A percentile compares a stretch with the other conserved stretches of the same genome.
Evolutionary conservation across 1,140 invertebrate genomes (phyloP).

Genomic region (Lepidurus couesii): DNA sequence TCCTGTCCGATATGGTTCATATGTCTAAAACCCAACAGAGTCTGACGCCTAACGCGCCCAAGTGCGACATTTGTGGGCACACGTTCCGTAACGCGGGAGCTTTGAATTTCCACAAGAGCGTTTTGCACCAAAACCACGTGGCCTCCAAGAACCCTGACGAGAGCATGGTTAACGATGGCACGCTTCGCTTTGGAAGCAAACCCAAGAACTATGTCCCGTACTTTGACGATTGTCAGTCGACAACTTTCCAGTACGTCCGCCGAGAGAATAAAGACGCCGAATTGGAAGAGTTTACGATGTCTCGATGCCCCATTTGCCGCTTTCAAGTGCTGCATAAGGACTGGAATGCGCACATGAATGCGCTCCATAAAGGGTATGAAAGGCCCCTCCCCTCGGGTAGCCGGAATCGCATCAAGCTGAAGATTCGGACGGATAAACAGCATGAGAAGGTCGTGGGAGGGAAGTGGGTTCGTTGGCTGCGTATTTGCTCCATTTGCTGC

Average conservation of each 20-base stretch:
- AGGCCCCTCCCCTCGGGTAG: not conserved
- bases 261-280: not conserved
- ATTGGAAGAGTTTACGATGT: not conserved
- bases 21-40: not conserved
- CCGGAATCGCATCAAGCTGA: not conserved
- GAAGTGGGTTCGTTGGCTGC: constrained; percentile 7
- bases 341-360: not conserved
- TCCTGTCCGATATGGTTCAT: not conserved
- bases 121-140: not conserved
- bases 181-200: not conserved
- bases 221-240: constrained; percentile 10
- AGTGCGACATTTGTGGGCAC: not conserved
- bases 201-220: not conserved
- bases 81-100: not conserved
- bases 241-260: not conserved
- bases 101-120: not conserved
- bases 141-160: not conserved
- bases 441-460: not conserved
- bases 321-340: not conserved
- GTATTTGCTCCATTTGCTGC: constrained; percentile 1
- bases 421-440: not conserved
- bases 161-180: not conserved
- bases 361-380: not conserved
- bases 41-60: not conserved
- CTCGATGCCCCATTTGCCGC: not conserved